Evolutionary conservation across 2,797 vertebrate species (phyloP), one percentile per base, ranked within the genome.

Genomic region (Coregonus ussuriensis): DNA sequence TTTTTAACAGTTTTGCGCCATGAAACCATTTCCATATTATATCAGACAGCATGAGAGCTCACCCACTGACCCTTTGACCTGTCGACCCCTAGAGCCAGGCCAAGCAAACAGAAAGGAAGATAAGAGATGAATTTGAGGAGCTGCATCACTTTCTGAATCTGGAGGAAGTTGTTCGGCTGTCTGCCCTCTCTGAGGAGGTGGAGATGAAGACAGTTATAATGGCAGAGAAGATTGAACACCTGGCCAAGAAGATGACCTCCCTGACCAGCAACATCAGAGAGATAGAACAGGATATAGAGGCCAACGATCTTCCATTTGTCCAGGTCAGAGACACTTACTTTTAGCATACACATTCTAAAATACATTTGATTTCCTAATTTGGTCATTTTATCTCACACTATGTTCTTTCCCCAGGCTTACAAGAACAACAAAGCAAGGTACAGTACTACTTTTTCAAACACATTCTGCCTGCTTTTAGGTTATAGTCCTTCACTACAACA

Each of bases 91-190:
- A 84, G 80, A 71, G 21, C 25, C 80, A 78, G 53, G 66, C 70
- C 29, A 72, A 4, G 7, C 71, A 68, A 35, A 76, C 78, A 29
- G 35, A 79, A 66, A 29, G 4, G 29, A 70, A 75, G 16, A 80
- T 83, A 25, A 77, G 71, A 68, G 37, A 54, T 2, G 74, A 70
- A n/a, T 85, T 85, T 77, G 77, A 83, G 69, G 35, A 79, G 25
- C 66, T 81, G 37, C 79, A 65, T 54, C 37, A 81, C 63, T 83
- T 85, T 70, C 81, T 81, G 37, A 25, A 18, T 6, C 51, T 72
- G 3, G 84, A 85, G 75, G 81, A 83, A 73, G 16, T 18, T 1
- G 31, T 25, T 13, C 72, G 75, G 14, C 72, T 81, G 21, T 21
- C 51, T 4, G 66, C 66, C 29, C 51, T 81, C 37, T 53, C 59